These are phyloP conservation scores for Cnemophilus loriae DNA, from an alignment of 2,113 vertebrate genomes.

Conservation along the genomic window DNA sequence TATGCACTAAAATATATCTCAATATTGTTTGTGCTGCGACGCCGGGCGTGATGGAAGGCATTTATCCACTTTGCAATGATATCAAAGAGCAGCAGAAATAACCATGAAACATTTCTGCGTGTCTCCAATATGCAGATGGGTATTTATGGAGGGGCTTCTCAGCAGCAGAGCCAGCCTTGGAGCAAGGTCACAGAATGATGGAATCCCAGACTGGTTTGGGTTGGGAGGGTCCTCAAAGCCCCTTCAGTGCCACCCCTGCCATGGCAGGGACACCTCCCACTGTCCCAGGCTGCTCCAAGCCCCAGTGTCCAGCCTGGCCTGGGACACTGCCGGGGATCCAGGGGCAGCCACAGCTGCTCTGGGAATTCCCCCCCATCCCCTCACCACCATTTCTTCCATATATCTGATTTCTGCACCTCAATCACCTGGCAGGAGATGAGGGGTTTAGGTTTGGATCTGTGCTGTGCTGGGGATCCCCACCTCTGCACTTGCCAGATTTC, in stretches of 20 bases:
- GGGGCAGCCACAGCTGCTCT: neutral
- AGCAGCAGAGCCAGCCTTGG: neutral
- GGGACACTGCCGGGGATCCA: neutral
- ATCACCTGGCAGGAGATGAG: neutral
- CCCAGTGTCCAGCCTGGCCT: neutral
- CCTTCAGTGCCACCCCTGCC: neutral
- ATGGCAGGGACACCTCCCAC: neutral
- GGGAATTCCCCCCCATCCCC: neutral
- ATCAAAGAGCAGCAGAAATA: constrained; percentile 19
- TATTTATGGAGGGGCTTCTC: neutral
- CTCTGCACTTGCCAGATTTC: neutral
- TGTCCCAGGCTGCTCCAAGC: neutral
- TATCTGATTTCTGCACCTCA: neutral
- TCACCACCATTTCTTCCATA: neutral
- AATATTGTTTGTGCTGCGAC: neutral
- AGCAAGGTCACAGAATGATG: neutral
- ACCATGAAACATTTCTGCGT: neutral
- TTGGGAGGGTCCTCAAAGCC: accelerated
- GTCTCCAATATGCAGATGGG: neutral
- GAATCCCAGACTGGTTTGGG: neutral
- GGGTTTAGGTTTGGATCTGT: neutral
- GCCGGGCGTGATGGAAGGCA: neutral
- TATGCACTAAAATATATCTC: constrained; percentile 16
- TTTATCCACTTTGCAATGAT: constrained; percentile 34
- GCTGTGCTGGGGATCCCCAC: neutral